Conservation (phyloP, 2,797 vertebrate species). For the Enteromius unitaeniatus region DNA sequence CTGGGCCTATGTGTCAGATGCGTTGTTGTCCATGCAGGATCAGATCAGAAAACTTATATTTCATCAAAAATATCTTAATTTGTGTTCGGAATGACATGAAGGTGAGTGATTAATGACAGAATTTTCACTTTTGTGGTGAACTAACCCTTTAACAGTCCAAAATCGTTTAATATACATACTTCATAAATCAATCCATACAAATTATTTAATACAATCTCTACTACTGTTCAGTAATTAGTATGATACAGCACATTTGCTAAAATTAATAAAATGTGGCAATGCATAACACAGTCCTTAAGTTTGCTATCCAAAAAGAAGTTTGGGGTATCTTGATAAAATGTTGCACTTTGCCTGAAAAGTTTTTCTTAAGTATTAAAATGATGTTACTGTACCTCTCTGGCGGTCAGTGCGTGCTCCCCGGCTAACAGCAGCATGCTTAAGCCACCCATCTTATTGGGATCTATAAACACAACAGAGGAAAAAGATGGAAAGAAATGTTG, state of each 20-base stretch:
- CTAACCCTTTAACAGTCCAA: neutral
- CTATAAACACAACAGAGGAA: conserved; percentile 36
- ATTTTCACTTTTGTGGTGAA: neutral
- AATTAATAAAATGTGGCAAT: neutral
- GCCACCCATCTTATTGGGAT: conserved; percentile 94
- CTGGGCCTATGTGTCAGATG: no score
- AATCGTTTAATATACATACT: neutral
- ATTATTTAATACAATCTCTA: neutral
- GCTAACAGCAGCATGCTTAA: conserved; percentile 98
- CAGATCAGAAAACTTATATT: no score
- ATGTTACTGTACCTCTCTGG: conserved; percentile 85
- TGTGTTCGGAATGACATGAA: neutral
- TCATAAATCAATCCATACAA: neutral
- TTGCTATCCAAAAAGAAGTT: neutral
- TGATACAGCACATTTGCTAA: neutral
- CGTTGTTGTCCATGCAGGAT: no score
- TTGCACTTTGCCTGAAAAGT: neutral
- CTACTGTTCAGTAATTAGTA: neutral
- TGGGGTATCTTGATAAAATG: neutral
- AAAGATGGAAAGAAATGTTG: neutral
- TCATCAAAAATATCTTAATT: no score
- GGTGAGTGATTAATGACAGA: neutral
- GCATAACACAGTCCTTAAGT: neutral
- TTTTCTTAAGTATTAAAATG: neutral
- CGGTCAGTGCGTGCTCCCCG: conserved; percentile 93